A percentile compares a stretch with the other conserved stretches of the same genome.
These are phyloP conservation scores for Poeciliopsis prolifica DNA, from an alignment of 2,113 vertebrate species.

Conservation along the genomic window DNA sequence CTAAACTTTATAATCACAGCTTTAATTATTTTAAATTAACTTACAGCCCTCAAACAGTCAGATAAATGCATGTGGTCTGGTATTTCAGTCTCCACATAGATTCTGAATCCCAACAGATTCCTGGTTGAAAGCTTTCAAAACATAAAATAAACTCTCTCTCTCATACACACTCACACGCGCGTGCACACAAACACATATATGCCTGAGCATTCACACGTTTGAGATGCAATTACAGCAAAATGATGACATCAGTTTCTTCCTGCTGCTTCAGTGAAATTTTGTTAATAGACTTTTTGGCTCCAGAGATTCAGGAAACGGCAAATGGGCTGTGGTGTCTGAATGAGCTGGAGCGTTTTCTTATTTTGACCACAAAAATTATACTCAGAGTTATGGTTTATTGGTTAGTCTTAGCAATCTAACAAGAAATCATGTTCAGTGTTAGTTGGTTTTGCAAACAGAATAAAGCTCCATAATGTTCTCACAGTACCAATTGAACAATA, in stretches of 20 bases:
- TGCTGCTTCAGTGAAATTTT: conserved; percentile 54
- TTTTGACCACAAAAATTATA: not conserved
- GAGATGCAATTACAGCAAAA: conserved; percentile 64
- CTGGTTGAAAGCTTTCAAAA: not conserved
- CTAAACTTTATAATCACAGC: not conserved
- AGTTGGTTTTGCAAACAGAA: no score
- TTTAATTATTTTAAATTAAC: not conserved
- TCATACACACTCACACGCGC: conserved; percentile 12
- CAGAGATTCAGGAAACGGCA: conserved; percentile 40
- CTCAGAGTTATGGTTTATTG: not conserved
- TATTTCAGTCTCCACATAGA: not conserved
- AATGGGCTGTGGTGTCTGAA: not conserved
- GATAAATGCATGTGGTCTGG: not conserved
- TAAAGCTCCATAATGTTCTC: no score
- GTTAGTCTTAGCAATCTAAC: not conserved
- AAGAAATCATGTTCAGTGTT: not conserved
- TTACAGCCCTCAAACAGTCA: not conserved
- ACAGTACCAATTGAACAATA: no score
- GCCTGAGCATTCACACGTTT: conserved; percentile 28
- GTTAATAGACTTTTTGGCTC: conserved; percentile 67
- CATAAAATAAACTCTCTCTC: not conserved
- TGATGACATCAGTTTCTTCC: conserved; percentile 56
- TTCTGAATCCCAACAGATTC: not conserved
- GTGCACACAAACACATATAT: not conserved
- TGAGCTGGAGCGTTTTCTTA: not conserved